A percentile compares a stretch with the other conserved stretches of the same genome.
Evolutionary conservation across 2,888 invertebrate species (phyloP).

Genomic region (Glyphotaelius pellucidus): DNA sequence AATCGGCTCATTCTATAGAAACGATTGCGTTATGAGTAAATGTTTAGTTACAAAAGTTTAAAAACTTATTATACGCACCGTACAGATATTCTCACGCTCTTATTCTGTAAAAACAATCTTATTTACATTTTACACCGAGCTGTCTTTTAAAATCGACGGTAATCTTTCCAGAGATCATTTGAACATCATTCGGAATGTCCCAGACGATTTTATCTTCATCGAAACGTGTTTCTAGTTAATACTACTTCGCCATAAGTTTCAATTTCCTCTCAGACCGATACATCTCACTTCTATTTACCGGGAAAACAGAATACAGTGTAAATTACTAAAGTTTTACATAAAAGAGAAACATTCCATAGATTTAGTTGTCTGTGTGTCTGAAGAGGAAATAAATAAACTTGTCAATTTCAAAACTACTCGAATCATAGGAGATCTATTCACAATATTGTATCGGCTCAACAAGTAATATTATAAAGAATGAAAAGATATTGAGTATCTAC

Average conservation of each 20-base stretch:
- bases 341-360: neutral
- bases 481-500: too few relatives aligned
- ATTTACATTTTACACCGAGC: neutral
- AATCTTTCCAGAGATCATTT: neutral
- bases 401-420: neutral
- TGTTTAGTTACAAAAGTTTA: neutral
- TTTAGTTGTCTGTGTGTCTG: neutral
- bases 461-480: neutral
- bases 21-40: neutral
- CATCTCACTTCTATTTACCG: neutral
- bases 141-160: neutral
- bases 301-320: conserved; percentile 8
- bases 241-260: neutral
- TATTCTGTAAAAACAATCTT: neutral
- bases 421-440: neutral
- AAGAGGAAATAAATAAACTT: neutral
- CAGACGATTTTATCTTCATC: neutral
- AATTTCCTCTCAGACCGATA: conserved; percentile 6
- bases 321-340: conserved; percentile 25
- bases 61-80: neutral
- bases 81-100: neutral
- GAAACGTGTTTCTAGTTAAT: neutral
- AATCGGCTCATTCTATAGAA: neutral
- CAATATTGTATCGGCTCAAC: neutral
- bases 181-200: neutral